phyloP scores from a whole-genome alignment of 2,888 invertebrate genomes.

The Acanthosepion pharaonis region DNA sequence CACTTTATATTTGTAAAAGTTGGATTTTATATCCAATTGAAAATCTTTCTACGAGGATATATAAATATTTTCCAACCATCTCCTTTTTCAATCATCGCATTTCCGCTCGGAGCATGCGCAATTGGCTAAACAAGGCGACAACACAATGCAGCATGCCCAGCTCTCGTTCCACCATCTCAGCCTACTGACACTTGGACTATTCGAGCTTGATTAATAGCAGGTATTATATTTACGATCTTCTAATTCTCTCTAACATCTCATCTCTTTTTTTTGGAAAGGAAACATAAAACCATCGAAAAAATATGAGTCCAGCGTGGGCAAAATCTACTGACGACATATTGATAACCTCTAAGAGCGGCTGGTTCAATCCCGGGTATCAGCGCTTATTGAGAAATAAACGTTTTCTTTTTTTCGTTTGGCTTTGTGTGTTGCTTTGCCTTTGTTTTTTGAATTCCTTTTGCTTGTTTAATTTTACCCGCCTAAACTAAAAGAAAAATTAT shows the following conservation, averaged over 20 bases:
- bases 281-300: no score
- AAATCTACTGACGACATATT: neutral
- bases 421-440: neutral
- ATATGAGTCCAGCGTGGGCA: neutral
- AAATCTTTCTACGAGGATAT: neutral
- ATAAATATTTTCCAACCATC: neutral
- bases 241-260: no score
- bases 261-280: no score
- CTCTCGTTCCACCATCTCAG: neutral
- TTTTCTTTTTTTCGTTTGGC: neutral
- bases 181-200: neutral
- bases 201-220: neutral
- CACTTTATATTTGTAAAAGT: no score
- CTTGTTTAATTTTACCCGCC: neutral
- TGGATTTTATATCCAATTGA: no score
- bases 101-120: neutral
- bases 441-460: no score
- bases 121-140: neutral
- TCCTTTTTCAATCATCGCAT: neutral
- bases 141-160: neutral
- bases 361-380: conserved; percentile 4
- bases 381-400: neutral
- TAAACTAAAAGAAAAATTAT: no score
- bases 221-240: no score
- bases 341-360: neutral